These are phyloP conservation scores for Pycnonotus jocosus DNA, from an alignment of 2,113 vertebrate genomes.

Conservation along the genomic window DNA sequence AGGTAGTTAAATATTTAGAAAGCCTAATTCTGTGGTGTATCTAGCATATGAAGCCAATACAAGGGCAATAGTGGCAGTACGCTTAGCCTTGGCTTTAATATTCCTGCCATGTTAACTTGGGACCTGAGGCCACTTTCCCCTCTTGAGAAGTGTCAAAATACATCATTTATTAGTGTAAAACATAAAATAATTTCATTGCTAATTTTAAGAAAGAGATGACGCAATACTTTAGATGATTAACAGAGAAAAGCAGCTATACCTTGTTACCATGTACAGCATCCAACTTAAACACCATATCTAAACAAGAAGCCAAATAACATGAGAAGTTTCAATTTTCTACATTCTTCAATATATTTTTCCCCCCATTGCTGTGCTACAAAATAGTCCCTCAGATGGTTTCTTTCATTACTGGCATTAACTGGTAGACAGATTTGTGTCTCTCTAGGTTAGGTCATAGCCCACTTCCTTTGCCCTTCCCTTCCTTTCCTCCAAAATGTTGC, in stretches of 20 bases:
- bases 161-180: not conserved
- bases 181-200: not conserved
- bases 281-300: not conserved
- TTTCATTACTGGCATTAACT: not conserved
- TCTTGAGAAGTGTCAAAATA: not conserved
- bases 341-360: not conserved
- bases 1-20: slow-evolving; percentile 7
- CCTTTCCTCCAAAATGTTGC: not conserved
- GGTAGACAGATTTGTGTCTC: not conserved
- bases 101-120: not conserved
- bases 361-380: not conserved
- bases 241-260: not conserved
- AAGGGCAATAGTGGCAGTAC: not conserved
- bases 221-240: not conserved
- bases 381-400: not conserved
- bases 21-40: not conserved
- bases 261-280: not conserved
- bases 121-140: not conserved
- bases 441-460: not conserved
- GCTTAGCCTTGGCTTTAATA: not conserved
- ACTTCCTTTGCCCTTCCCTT: not conserved
- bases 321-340: not conserved
- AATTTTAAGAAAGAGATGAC: not conserved
- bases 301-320: not conserved
- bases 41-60: not conserved